Percentiles rank a stretch among this genome's conserved stretches.
These are phyloP conservation scores for Intellagama lesueurii DNA, from an alignment of 2,797 vertebrate species.

Conservation along the genomic window DNA sequence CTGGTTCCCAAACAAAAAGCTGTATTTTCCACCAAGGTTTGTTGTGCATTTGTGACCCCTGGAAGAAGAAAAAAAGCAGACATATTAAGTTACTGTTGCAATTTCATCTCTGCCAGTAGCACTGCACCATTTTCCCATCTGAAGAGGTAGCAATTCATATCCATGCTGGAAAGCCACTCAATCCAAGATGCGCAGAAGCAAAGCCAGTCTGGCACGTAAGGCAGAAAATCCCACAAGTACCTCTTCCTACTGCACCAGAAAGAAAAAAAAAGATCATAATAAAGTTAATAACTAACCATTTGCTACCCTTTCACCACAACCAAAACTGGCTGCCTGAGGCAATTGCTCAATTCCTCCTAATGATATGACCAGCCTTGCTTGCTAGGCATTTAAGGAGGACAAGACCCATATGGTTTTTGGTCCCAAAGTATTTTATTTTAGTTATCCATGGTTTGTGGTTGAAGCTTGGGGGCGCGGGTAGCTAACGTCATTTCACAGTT, in stretches of 20 bases:
- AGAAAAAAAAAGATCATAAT: background rate
- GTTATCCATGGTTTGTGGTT: too few species aligned
- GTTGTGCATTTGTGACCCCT: conserved; percentile 71
- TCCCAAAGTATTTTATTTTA: background rate
- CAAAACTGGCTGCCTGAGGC: background rate
- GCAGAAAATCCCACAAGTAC: background rate
- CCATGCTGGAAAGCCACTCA: background rate
- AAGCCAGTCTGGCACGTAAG: background rate
- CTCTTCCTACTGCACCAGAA: background rate
- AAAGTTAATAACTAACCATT: background rate
- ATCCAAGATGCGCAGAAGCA: background rate
- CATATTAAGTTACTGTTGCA: background rate
- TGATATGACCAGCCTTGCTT: too few species aligned
- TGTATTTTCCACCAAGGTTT: conserved; percentile 97
- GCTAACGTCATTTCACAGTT: too few species aligned
- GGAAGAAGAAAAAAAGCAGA: background rate
- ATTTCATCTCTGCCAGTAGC: background rate
- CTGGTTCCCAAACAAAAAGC: conserved; percentile 94
- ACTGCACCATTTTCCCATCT: background rate
- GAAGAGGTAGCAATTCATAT: background rate
- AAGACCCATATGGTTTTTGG: background rate
- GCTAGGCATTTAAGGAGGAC: background rate
- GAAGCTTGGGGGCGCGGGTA: too few species aligned
- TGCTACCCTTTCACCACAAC: background rate
- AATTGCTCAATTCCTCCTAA: too few species aligned